Conservation (phyloP, 2,797 vertebrate species). For the Meda fulgida region DNA sequence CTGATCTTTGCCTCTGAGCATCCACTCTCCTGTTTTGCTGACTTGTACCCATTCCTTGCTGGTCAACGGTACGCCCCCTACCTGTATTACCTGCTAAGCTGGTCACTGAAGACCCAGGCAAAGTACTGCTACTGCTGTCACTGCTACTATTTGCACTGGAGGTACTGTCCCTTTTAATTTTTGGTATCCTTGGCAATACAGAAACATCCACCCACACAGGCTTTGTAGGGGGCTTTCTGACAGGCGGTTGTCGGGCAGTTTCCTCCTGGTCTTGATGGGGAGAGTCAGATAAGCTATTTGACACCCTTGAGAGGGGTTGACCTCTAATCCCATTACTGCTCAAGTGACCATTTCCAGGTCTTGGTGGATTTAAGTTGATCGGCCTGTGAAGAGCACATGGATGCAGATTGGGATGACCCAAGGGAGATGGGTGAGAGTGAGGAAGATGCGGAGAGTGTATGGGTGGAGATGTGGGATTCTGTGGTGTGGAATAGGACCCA, state of each 20-base stretch:
- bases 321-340: slow-evolving; percentile 50
- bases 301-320: slow-evolving; percentile 6
- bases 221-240: slow-evolving; percentile 73
- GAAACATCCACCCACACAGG: slow-evolving; percentile 85
- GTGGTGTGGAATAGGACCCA: slow-evolving; percentile 8
- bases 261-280: slow-evolving; percentile 46
- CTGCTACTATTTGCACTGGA: slow-evolving; percentile 45
- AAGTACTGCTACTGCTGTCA: slow-evolving; percentile 59
- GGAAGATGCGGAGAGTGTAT: slow-evolving; percentile 51
- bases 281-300: slow-evolving; percentile 37
- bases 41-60: slow-evolving; percentile 48
- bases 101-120: slow-evolving; percentile 82
- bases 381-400: background rate
- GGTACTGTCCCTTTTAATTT: slow-evolving; percentile 83
- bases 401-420: slow-evolving; percentile 26
- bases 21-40: slow-evolving; percentile 69
- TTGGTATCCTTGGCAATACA: slow-evolving; percentile 93
- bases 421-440: background rate
- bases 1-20: slow-evolving; percentile 63
- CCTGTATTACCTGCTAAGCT: slow-evolving; percentile 86
- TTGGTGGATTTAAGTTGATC: slow-evolving; percentile 28
- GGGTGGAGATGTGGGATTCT: slow-evolving; percentile 10
- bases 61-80: slow-evolving; percentile 74
- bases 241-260: slow-evolving; percentile 9
- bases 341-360: slow-evolving; percentile 51